Evolutionary conservation across 1,140 invertebrate species (phyloP).

Genomic region (Lethrus apterus): DNA sequence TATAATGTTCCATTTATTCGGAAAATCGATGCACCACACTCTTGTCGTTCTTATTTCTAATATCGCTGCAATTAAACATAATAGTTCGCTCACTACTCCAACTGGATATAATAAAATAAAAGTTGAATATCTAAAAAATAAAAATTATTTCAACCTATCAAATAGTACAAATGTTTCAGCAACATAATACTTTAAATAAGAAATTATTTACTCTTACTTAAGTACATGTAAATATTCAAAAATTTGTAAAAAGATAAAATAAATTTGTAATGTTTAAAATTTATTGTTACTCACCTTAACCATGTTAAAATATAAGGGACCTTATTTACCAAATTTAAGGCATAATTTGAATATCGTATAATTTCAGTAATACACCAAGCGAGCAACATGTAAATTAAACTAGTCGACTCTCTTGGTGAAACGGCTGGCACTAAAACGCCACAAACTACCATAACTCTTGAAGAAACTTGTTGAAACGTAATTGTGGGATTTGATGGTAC

Average conservation of each 20-base stretch:
- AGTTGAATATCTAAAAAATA: slow-evolving; percentile 31
- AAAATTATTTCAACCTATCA: no score
- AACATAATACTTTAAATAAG: no score
- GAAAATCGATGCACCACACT: slow-evolving; percentile 48
- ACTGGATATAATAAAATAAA: background rate
- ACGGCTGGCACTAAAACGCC: slow-evolving; percentile 68
- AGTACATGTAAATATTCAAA: no score
- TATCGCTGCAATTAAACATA: background rate
- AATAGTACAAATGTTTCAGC: no score
- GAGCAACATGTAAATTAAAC: slow-evolving; percentile 68
- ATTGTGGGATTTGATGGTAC: slow-evolving; percentile 77
- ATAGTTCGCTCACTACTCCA: background rate
- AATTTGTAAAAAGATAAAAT: no score
- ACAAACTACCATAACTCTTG: slow-evolving; percentile 81
- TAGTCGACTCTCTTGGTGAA: slow-evolving; percentile 53
- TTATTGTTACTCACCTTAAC: slow-evolving; percentile 65
- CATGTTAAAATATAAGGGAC: slow-evolving; percentile 69
- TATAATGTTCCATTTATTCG: slow-evolving; percentile 53
- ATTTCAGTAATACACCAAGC: slow-evolving; percentile 95
- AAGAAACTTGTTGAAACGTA: slow-evolving; percentile 83
- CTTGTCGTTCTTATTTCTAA: slow-evolving; percentile 33
- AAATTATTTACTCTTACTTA: no score
- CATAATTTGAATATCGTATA: slow-evolving; percentile 88
- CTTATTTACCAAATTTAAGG: slow-evolving; percentile 64
- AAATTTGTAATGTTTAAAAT: no score